phyloP scores from a whole-genome alignment of 2,797 vertebrate genomes.

The Tenualosa thibaudeaui region DNA sequence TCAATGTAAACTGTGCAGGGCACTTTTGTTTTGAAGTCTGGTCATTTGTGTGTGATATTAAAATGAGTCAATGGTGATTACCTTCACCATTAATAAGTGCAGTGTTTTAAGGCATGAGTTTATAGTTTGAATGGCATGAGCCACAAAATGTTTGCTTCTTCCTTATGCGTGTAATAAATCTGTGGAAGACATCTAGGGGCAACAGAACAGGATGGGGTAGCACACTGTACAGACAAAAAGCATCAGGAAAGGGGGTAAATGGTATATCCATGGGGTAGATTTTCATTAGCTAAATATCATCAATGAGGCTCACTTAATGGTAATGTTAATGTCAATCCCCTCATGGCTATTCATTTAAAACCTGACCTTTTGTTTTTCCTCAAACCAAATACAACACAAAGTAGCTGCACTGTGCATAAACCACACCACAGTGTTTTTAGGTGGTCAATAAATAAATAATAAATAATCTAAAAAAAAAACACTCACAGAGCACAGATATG shows the following conservation, averaged over 20 bases:
- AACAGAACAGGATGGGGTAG: constrained; percentile 12
- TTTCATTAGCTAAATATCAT: constrained; percentile 19
- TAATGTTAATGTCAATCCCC: not conserved
- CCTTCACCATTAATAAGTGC: not conserved
- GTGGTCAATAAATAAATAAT: too few relatives aligned
- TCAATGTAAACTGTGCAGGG: not conserved
- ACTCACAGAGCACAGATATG: too few relatives aligned
- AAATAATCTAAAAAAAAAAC: too few relatives aligned
- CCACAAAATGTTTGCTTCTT: not conserved
- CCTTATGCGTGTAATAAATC: constrained; percentile 24
- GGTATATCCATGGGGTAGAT: constrained; percentile 1
- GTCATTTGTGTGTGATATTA: not conserved
- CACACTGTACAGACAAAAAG: not conserved
- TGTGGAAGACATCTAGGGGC: constrained; percentile 23
- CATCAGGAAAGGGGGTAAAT: not conserved
- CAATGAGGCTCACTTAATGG: constrained; percentile 14
- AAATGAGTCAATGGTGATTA: not conserved
- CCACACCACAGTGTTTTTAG: too few relatives aligned
- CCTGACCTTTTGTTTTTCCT: not conserved
- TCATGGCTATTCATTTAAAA: not conserved
- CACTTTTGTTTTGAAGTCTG: not conserved
- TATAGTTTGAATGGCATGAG: not conserved
- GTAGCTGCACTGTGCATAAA: too few relatives aligned
- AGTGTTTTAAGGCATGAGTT: not conserved
- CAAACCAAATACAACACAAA: not conserved